These are phyloP conservation scores for Brachyalestes nurse DNA, from an alignment of 2,797 vertebrate species.

Conservation along the genomic window DNA sequence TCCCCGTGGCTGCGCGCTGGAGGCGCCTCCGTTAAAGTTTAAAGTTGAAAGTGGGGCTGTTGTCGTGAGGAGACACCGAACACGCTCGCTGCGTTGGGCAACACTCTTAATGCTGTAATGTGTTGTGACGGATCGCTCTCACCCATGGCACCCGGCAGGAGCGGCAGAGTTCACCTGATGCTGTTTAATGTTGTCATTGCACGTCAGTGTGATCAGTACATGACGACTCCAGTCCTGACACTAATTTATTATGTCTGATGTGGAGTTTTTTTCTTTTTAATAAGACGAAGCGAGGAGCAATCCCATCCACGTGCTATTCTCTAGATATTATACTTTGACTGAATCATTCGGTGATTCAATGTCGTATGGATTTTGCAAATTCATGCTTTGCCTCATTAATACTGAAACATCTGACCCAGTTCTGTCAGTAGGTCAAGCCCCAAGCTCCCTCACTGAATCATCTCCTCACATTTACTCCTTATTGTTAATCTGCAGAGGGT, in stretches of 20 bases:
- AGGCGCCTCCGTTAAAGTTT: slow-evolving; percentile 33
- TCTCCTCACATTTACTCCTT: slow-evolving; percentile 1
- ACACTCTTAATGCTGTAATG: slow-evolving; percentile 21
- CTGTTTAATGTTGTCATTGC: slow-evolving; percentile 13
- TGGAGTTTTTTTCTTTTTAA: neutral
- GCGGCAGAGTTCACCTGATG: slow-evolving; percentile 1
- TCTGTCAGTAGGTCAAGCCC: slow-evolving; percentile 24
- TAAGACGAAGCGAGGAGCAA: neutral
- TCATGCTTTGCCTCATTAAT: slow-evolving; percentile 36
- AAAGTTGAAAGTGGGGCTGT: slow-evolving; percentile 41
- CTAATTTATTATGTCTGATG: slow-evolving; percentile 10
- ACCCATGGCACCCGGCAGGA: slow-evolving; percentile 8
- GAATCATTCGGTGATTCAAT: slow-evolving; percentile 9
- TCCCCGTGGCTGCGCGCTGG: slow-evolving; percentile 19
- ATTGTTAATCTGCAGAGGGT: neutral
- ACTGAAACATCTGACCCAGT: slow-evolving; percentile 31
- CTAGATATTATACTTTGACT: neutral
- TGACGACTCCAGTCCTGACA: neutral
- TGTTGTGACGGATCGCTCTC: slow-evolving; percentile 24
- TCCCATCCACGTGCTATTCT: neutral
- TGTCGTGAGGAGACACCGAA: slow-evolving; percentile 26
- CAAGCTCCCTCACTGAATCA: slow-evolving; percentile 15
- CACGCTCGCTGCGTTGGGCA: neutral
- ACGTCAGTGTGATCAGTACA: neutral
- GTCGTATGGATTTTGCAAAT: slow-evolving; percentile 31